phyloP scores from a whole-genome alignment of 2,888 invertebrate genomes.

The Hoplodrina blanda region DNA sequence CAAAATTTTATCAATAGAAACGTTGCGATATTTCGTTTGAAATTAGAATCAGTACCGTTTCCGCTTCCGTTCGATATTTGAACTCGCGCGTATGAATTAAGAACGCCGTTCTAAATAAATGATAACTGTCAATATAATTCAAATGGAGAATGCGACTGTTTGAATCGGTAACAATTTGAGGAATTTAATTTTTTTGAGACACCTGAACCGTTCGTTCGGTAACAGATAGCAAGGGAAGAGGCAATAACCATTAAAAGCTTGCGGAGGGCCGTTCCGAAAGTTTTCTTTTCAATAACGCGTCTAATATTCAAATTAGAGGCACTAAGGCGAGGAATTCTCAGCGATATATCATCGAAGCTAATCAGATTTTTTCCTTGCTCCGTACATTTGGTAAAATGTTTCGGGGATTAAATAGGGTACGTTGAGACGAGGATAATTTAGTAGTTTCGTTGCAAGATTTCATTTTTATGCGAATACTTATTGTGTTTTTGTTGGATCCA shows the following conservation, averaged over 20 bases:
- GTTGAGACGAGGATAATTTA: slow-evolving; percentile 69
- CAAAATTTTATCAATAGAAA: slow-evolving; percentile 89
- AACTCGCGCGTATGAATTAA: slow-evolving; percentile 84
- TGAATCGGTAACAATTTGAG: slow-evolving; percentile 44
- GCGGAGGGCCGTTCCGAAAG: slow-evolving; percentile 86
- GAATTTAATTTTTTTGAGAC: slow-evolving; percentile 59
- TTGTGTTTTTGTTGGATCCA: slow-evolving; percentile 59
- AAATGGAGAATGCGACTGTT: slow-evolving; percentile 51
- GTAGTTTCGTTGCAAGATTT: slow-evolving; percentile 73
- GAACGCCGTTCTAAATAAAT: slow-evolving; percentile 82
- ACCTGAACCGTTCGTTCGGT: slow-evolving; percentile 74
- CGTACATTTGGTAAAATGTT: slow-evolving; percentile 81
- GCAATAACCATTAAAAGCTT: slow-evolving; percentile 90
- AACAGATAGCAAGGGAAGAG: slow-evolving; percentile 78
- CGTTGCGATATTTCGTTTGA: slow-evolving; percentile 88
- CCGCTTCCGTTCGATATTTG: slow-evolving; percentile 90
- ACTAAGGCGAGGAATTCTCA: slow-evolving; percentile 85
- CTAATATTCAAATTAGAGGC: slow-evolving; percentile 90
- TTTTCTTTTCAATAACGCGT: slow-evolving; percentile 91
- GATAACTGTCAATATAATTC: slow-evolving; percentile 77
- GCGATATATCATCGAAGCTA: slow-evolving; percentile 89
- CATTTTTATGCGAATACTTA: slow-evolving; percentile 63
- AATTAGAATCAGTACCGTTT: slow-evolving; percentile 90
- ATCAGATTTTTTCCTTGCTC: slow-evolving; percentile 84
- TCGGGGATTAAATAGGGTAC: slow-evolving; percentile 80